Conservation (phyloP, 2,113 vertebrate genomes). For the Peromyscus leucopus region DNA sequence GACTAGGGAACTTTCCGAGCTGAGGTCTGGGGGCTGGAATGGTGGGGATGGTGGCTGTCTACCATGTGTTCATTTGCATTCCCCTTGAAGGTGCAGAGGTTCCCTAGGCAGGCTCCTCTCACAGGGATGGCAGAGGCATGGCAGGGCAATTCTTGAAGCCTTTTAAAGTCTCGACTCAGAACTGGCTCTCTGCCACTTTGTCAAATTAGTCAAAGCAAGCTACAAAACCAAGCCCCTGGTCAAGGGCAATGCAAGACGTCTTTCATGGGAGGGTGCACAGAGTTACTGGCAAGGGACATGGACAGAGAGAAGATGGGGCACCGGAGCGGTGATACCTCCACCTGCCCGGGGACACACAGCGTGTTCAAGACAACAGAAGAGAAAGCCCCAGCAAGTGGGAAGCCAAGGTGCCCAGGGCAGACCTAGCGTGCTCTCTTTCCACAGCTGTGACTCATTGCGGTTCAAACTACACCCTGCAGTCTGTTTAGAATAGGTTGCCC, state of each 20-base stretch:
- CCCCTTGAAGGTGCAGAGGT: background rate
- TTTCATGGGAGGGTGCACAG: background rate
- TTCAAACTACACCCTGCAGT: background rate
- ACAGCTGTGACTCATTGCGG: background rate
- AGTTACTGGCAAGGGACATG: background rate
- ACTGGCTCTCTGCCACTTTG: background rate
- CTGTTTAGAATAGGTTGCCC: conserved; percentile 16
- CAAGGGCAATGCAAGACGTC: background rate
- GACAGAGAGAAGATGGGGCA: background rate
- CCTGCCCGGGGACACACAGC: background rate
- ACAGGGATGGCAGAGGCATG: background rate
- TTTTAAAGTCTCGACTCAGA: background rate
- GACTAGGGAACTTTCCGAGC: background rate
- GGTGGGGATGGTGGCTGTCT: background rate
- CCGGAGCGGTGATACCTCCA: background rate
- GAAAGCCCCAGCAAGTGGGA: background rate
- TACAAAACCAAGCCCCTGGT: background rate
- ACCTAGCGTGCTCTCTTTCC: background rate
- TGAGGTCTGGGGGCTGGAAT: background rate
- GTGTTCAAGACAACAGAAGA: background rate
- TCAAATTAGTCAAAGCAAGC: conserved; percentile 14
- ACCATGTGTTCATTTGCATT: background rate
- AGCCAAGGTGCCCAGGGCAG: background rate
- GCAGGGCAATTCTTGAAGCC: background rate
- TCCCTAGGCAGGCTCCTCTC: background rate